Percentiles rank a stretch among this genome's conserved stretches.
Conservation (phyloP, 2,888 invertebrate genomes). For the Hypomecis atomaria region DNA sequence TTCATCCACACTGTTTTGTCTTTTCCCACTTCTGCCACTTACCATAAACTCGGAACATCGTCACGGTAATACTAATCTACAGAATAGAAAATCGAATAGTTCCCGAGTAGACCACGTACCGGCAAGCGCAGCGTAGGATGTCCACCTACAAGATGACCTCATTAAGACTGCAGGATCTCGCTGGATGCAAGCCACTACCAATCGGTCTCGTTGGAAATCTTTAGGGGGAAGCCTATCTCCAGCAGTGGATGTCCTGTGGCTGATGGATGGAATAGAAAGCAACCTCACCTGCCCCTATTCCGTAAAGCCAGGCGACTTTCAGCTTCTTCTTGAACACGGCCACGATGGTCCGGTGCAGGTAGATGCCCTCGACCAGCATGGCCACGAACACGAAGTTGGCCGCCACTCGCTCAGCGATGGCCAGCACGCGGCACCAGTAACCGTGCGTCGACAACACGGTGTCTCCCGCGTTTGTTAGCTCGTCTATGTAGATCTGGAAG, state of each 20-base stretch:
- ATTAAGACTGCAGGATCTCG: too few species aligned
- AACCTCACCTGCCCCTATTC: constrained; percentile 70
- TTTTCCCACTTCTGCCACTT: too few species aligned
- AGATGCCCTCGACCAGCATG: constrained; percentile 88
- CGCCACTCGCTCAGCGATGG: constrained; percentile 81
- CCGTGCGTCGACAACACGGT: constrained; percentile 81
- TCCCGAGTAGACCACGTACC: too few species aligned
- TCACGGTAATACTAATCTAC: too few species aligned
- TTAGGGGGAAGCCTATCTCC: too few species aligned
- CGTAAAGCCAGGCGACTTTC: constrained; percentile 76
- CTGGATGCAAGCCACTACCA: too few species aligned
- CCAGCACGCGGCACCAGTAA: constrained; percentile 80
- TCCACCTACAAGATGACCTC: too few species aligned
- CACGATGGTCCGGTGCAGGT: constrained; percentile 87
- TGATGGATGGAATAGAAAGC: not conserved
- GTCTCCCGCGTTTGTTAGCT: constrained; percentile 72
- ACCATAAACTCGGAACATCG: not conserved
- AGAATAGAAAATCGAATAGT: too few species aligned
- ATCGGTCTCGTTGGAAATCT: too few species aligned
- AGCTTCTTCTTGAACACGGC: constrained; percentile 86
- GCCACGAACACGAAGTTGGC: constrained; percentile 87
- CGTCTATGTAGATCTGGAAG: constrained; percentile 81
- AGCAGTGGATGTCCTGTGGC: too few species aligned
- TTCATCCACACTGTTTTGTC: too few species aligned
- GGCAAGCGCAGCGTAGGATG: too few species aligned